Evolutionary conservation across 1,140 invertebrate genomes (phyloP).

Genomic region (Bombus waltoni): DNA sequence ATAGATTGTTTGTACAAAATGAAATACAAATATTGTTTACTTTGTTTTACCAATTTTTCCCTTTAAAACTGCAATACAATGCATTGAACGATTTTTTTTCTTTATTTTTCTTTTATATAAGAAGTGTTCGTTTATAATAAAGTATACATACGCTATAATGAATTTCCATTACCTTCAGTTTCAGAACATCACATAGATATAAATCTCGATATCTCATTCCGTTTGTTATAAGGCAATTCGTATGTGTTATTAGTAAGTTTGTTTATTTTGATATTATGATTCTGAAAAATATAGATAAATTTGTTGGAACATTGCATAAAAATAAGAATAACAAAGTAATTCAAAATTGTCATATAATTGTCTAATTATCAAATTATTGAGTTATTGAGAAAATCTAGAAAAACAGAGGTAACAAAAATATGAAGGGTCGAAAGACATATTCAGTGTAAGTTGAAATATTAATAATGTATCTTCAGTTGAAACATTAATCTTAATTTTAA

Average conservation of each 20-base stretch:
- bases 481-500: neutral
- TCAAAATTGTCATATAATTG: neutral
- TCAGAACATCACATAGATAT: conserved; percentile 9
- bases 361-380: neutral
- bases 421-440: conserved; percentile 16
- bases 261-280: conserved; percentile 38
- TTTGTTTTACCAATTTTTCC: neutral
- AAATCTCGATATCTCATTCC: conserved; percentile 21
- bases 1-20: neutral
- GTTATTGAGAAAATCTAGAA: neutral
- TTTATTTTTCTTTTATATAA: neutral
- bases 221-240: conserved; percentile 34
- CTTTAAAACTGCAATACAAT: neutral
- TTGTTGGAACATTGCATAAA: conserved; percentile 3
- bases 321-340: neutral
- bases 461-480: neutral
- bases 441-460: conserved; percentile 23
- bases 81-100: neutral
- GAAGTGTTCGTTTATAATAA: neutral
- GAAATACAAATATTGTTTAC: conserved; percentile 5
- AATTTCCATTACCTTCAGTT: conserved; percentile 27
- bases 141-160: neutral
- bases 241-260: conserved; percentile 29
- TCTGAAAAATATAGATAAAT: conserved; percentile 64
- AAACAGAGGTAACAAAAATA: neutral